Conservation (phyloP, 2,888 invertebrate species). For the Anaspis maculata region DNA sequence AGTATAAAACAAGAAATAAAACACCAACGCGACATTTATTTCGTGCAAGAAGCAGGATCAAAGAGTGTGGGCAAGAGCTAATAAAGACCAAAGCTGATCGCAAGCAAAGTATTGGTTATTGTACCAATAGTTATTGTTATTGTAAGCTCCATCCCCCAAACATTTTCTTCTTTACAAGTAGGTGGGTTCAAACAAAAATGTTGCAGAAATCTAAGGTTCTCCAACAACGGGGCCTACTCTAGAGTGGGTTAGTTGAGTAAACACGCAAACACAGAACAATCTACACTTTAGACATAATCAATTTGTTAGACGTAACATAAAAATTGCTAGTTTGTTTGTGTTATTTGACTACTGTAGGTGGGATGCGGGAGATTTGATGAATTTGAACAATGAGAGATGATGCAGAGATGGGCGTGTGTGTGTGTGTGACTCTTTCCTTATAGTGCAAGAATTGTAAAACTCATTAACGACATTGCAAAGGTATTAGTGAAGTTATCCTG, state of each 20-base stretch:
- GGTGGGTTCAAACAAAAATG: conserved; percentile 9
- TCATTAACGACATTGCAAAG: too few relatives aligned
- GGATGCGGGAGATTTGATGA: too few relatives aligned
- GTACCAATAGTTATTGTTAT: conserved; percentile 10
- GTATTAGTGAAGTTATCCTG: too few relatives aligned
- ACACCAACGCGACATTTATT: not conserved
- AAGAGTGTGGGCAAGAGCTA: conserved; percentile 7
- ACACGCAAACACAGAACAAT: conserved; percentile 15
- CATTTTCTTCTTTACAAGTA: too few relatives aligned
- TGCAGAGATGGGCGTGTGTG: too few relatives aligned
- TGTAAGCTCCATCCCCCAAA: conserved; percentile 16
- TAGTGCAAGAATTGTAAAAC: too few relatives aligned
- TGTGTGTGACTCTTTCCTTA: too few relatives aligned
- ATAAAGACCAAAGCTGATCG: conserved; percentile 6
- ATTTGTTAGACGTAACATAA: too few relatives aligned
- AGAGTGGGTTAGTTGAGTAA: conserved; percentile 8
- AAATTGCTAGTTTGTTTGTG: too few relatives aligned
- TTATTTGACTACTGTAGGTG: too few relatives aligned
- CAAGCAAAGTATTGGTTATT: conserved; percentile 7
- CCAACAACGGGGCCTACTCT: conserved; percentile 10
- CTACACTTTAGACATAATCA: conserved; percentile 2
- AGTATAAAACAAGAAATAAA: conserved; percentile 1
- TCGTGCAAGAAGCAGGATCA: conserved; percentile 5
- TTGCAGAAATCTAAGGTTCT: conserved; percentile 7
- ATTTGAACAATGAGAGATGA: too few relatives aligned